These are phyloP conservation scores for Telmatochromis bifrenatus DNA, from an alignment of 2,113 vertebrate species.

Conservation along the genomic window DNA sequence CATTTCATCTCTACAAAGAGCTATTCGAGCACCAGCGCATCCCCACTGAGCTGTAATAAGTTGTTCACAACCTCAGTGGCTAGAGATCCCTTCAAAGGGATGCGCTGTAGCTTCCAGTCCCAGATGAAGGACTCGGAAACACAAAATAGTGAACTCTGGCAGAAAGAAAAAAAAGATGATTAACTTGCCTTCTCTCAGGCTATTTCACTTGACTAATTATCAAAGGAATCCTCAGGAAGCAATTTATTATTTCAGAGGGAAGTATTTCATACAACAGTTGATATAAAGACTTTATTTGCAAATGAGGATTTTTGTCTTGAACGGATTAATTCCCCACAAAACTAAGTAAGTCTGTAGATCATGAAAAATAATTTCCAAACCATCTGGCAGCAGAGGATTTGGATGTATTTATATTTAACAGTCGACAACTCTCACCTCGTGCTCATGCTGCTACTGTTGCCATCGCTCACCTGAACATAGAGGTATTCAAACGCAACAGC, in stretches of 20 bases:
- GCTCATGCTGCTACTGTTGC: background rate
- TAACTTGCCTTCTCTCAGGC: background rate
- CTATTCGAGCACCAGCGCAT: background rate
- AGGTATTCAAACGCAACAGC: conserved; percentile 96
- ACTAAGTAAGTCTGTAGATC: background rate
- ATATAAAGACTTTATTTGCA: background rate
- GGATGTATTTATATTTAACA: background rate
- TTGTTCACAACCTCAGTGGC: background rate
- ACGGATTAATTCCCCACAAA: background rate
- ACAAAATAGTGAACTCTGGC: background rate
- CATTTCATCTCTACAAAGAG: background rate
- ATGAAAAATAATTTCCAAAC: background rate
- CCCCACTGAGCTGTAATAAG: background rate
- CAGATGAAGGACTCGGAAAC: background rate
- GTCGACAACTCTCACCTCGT: background rate
- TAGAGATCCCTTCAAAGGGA: conserved; percentile 2
- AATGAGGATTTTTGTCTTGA: background rate
- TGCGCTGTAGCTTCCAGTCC: background rate
- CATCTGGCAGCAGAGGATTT: background rate
- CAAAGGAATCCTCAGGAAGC: background rate
- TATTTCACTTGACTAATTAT: conserved; percentile 7
- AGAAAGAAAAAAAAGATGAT: background rate
- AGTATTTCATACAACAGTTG: background rate
- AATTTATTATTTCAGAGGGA: background rate
- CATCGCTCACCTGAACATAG: conserved; percentile 84